Base-by-base conservation (phyloP, 1,140 invertebrate genomes). In the Elysia chlorotica region DNA sequence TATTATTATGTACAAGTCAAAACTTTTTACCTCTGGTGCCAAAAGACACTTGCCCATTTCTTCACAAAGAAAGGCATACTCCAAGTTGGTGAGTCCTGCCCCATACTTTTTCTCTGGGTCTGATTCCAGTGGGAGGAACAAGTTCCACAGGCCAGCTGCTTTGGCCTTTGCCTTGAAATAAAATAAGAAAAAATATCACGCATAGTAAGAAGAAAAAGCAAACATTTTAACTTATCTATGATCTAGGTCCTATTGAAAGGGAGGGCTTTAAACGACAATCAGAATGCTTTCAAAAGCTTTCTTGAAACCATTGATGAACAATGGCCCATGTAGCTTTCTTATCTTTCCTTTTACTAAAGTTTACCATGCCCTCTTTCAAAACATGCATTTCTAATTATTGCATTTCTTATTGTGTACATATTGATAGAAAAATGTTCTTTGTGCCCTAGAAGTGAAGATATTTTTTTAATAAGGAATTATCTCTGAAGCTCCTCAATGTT, bases 51-150 rank as follows among this genome's bases (percentile, higher is more conserved):
- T 79, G 1, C 88, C 88, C 88, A 89, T 89, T 67, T 88, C 80
- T 73, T 89, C 88, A 82, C 87, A 88, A 53, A 89, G 82, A 72
- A 88, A 88, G 19, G 88, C 87, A 78, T 89, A 89, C 76, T 89
- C 88, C 28, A 88, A 74, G 77, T 88, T 89, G 21, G 84, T 87
- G 23, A 89, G 77, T 14, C 88, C 88, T 38, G 83, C 84, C 53
- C 88, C 88, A 70, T 84, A 89, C 66, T 85, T 84, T n/a, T 61
- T 37, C 0, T 78, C 82, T 17, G 83, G 87, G 73, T 89, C 88
- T 25, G 87, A 80, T 41, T 88, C 85, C 37, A 80, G 35, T 1
- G 88, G 87, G 21, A 89, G 76, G 76, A 89, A 89, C 56, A 89
- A 75, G 74, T 89, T 89, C 88, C 88, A 89, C 56, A 89, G 76